Evolutionary conservation across 2,797 vertebrate genomes (phyloP).

Genomic region (Lepidocolaptes lacrymiger): DNA sequence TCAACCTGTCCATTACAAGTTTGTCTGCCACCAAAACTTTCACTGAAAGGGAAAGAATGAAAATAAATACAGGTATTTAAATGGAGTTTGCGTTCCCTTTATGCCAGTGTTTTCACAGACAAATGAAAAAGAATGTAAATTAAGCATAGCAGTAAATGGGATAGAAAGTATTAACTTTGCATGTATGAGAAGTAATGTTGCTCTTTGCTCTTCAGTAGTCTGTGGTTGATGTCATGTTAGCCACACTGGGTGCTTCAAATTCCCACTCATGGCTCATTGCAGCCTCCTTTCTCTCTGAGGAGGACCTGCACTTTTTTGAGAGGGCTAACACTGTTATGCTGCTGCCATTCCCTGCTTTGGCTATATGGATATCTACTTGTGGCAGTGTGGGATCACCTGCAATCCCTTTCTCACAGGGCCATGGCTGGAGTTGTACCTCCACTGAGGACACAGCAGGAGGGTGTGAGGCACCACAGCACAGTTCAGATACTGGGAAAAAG

Average conservation of each 20-base stretch:
- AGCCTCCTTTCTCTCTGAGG: not conserved
- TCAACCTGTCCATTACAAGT: conserved; percentile 10
- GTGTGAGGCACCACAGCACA: too few species aligned
- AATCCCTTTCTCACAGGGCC: not conserved
- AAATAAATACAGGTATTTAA: conserved; percentile 42
- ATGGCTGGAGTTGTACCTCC: not conserved
- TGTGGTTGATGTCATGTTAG: not conserved
- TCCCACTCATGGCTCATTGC: not conserved
- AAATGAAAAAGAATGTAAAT: conserved; percentile 38
- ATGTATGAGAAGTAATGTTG: not conserved
- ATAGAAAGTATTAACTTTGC: conserved; percentile 25
- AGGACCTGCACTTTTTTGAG: not conserved
- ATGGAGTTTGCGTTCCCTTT: not conserved
- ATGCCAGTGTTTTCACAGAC: not conserved
- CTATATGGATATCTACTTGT: not conserved
- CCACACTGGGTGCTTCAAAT: not conserved
- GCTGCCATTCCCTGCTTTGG: not conserved
- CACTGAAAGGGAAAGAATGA: conserved; percentile 17
- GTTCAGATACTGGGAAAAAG: not conserved
- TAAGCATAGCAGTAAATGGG: conserved; percentile 5
- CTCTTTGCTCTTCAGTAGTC: not conserved
- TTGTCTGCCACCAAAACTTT: conserved; percentile 21
- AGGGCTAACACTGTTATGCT: accelerated
- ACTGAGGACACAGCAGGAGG: not conserved
- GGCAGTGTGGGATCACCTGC: not conserved